Evolutionary conservation across 2,113 vertebrate genomes (phyloP).

Genomic region (Ornithorhynchus anatinus): DNA sequence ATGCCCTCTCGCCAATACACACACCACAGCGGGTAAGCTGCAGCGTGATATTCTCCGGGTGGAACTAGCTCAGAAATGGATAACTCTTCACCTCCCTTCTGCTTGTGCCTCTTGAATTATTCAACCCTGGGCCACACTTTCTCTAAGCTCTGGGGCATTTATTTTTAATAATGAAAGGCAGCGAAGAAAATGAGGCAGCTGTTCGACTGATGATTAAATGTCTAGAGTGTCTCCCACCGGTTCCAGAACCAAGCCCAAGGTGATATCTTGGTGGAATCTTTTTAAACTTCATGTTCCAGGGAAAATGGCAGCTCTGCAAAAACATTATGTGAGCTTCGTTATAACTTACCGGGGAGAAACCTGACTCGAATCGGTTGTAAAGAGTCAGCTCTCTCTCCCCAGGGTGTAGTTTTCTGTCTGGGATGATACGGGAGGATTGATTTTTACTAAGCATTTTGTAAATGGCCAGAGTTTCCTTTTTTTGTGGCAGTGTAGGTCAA

Average conservation of each 20-base stretch:
- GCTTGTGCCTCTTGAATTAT: slow-evolving; percentile 17
- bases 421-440: not conserved
- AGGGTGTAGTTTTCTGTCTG: not conserved
- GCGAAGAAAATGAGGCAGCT: slow-evolving; percentile 27
- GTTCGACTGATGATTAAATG: slow-evolving; percentile 33
- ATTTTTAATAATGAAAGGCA: slow-evolving; percentile 35
- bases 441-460: not conserved
- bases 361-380: not conserved
- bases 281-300: not conserved
- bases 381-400: not conserved
- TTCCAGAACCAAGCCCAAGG: not conserved
- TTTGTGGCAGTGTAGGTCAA: not conserved
- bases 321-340: not conserved
- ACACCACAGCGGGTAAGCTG: slow-evolving; percentile 90
- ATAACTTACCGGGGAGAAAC: slow-evolving; percentile 1
- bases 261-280: not conserved
- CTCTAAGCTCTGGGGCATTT: slow-evolving; percentile 32
- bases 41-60: not conserved
- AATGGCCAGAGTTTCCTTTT: not conserved
- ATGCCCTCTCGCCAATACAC: slow-evolving; percentile 95
- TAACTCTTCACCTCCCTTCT: slow-evolving; percentile 3
- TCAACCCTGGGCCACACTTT: slow-evolving; percentile 30
- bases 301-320: not conserved
- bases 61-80: not conserved
- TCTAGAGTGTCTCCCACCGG: not conserved